These are phyloP conservation scores for Darevskia nairensis DNA, from an alignment of 2,797 vertebrate species.

Conservation along the genomic window DNA sequence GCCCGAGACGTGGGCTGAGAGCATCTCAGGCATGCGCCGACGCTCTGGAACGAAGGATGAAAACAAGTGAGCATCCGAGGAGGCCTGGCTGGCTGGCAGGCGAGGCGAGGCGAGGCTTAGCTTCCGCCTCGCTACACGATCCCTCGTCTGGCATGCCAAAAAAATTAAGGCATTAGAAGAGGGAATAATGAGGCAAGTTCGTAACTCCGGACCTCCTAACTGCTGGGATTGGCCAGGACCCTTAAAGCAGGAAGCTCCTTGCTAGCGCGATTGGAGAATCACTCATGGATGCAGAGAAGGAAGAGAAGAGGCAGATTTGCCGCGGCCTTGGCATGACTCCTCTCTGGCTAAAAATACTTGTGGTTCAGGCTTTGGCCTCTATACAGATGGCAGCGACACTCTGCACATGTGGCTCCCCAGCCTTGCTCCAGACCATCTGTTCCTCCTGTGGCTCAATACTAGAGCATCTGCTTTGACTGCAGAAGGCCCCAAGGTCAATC, in stretches of 20 bases:
- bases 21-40: background rate
- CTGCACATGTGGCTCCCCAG: background rate
- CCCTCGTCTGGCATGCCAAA: background rate
- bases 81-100: background rate
- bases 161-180: background rate
- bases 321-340: background rate
- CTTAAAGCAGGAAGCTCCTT: background rate
- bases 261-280: background rate
- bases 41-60: background rate
- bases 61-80: background rate
- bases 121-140: background rate
- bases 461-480: background rate
- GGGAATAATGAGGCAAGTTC: no score
- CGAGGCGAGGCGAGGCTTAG: background rate
- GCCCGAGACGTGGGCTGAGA: background rate
- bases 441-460: background rate
- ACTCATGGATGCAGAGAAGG: background rate
- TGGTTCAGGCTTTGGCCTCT: background rate
- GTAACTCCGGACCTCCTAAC: background rate
- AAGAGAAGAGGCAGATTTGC: background rate
- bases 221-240: background rate
- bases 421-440: background rate
- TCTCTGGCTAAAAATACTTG: background rate
- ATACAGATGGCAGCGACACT: no score
- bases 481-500: no score